phyloP scores from a whole-genome alignment of 2,113 vertebrate species.

The Phalacrocorax aristotelis region DNA sequence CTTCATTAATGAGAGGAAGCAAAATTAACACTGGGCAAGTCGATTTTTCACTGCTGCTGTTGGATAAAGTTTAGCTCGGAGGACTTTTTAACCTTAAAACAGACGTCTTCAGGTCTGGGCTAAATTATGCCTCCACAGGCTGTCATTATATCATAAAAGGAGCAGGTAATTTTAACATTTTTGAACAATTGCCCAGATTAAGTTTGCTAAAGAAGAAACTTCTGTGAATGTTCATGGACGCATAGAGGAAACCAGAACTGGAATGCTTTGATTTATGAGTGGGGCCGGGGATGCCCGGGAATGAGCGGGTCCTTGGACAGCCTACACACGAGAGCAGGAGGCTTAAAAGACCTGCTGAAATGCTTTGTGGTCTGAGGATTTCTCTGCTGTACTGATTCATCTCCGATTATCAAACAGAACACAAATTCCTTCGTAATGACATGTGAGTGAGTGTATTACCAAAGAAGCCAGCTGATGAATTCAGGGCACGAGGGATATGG shows the following conservation, averaged over 20 bases:
- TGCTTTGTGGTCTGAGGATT: not conserved
- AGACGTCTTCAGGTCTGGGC: constrained; percentile 40
- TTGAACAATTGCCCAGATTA: constrained; percentile 55
- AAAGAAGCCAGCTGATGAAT: not conserved
- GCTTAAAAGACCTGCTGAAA: constrained; percentile 11
- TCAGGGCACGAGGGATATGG: not conserved
- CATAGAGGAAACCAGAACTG: not conserved
- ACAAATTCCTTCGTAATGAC: constrained; percentile 52
- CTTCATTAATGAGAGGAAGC: not conserved
- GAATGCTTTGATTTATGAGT: constrained; percentile 41
- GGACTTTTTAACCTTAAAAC: constrained; percentile 20
- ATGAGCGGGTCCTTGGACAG: constrained; percentile 8
- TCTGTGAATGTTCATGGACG: not conserved
- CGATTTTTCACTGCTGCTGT: not conserved
- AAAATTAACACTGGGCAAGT: not conserved
- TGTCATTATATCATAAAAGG: constrained; percentile 28
- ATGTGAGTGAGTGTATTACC: fast-evolving
- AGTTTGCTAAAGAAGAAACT: not conserved
- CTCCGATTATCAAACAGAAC: not conserved
- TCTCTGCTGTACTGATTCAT: not conserved
- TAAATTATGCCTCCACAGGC: constrained; percentile 22
- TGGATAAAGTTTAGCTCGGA: not conserved
- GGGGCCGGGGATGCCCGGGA: not conserved
- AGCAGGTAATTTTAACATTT: constrained; percentile 54
- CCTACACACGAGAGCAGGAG: not conserved